Base-by-base conservation (phyloP, 2,888 invertebrate species). In the Tetrapedia diversipes region DNA sequence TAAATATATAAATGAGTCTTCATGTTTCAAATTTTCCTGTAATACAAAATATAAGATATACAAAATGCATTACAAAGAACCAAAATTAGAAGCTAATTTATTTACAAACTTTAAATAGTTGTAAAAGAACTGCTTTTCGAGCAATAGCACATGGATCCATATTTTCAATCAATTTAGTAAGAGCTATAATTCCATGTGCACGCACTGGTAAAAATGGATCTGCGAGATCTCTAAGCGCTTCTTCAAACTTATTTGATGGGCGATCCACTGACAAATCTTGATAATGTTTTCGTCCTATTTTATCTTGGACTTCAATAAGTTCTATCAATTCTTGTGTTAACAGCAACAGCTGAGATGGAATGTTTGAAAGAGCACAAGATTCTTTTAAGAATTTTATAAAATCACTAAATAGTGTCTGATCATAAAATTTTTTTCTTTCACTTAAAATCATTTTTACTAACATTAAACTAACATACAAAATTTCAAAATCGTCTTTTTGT, bases 1-100 rank as follows among this genome's bases (percentile, higher is more conserved):
- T 77, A 98, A 91, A 90, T 97, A 98, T 70, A 98, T 93, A 89
- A 96, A 98, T 0, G 97, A 95, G 89, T 98, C 98, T 14, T 94
- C 92, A 85, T 97, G 94, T 88, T 94, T 95, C 0, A 98, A 90
- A 92, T 95, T 95, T 91, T 96, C 95, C 94, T 95, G 84, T 69
- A 92, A 93, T 87, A 77, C 86, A 88, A 74, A 60, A 61, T 39
- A 64, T 57, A 61, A n/a, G 11, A 37, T 37, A n/a, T 29, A 54
- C n/a, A 24, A 37, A 24, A 64, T 53, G 4, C 4, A 39, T 39
- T 19, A 24, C 10, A 27, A 41, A 16, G 39, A 39, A 24, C 8
- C 41, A 4, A 10, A 49, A n/a, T 47, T 54, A 19, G 4, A n/a
- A 4, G 4, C 37, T 4, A 4, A 63, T 39, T 49, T 19, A 8